Base-by-base conservation (phyloP, 2,113 vertebrate genomes). In the Perca fluviatilis region DNA sequence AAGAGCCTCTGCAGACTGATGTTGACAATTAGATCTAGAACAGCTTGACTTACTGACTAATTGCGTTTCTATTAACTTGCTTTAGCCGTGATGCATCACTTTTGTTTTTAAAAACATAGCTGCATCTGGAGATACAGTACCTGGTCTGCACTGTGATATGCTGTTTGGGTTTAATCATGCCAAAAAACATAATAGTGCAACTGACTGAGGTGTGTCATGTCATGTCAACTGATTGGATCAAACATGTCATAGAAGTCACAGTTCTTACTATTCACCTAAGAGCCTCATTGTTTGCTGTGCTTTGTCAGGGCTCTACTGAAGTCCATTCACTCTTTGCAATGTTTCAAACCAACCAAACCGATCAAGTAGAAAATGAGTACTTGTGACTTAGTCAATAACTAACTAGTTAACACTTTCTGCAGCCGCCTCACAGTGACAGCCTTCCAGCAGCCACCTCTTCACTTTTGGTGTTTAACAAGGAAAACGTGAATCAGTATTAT, bases 1-100 rank as follows among this genome's bases (percentile, higher is more conserved):
- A 93, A 70, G 33, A 69, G 56, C 64, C 43, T 74, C 76, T 21
- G 72, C 40, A 54, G 76, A 77, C 74, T 30, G 78, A 88, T 79
- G 87, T 69, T 65, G 51, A 80, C 50, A 23, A 51, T 77, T 57
- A 40, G 18, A 79, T 49, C 21, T 54, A n/a, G 14, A 71, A 75
- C 58, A 46, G 57, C 49, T 58, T 30, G 16, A 69, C 30, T 43
- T 47, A 49, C 6, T 46, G 19, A 40, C 47, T 81, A 51, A 67
- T 66, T 78, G n/a, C 0, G 0, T 80, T 62, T 53, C 36, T 21
- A 15, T 58, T 58, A 27, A 61, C 9, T 36, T 30, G 54, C 23
- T 54, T 75, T n/a, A 66, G 49, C 30, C 18, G 10, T 33, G 68
- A 25, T 27, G 13, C 27, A 61, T 61, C 83, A 56, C 18, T 27